These are phyloP conservation scores for Cataglyphis hispanica DNA, from an alignment of 1,140 invertebrate genomes.

Conservation along the genomic window DNA sequence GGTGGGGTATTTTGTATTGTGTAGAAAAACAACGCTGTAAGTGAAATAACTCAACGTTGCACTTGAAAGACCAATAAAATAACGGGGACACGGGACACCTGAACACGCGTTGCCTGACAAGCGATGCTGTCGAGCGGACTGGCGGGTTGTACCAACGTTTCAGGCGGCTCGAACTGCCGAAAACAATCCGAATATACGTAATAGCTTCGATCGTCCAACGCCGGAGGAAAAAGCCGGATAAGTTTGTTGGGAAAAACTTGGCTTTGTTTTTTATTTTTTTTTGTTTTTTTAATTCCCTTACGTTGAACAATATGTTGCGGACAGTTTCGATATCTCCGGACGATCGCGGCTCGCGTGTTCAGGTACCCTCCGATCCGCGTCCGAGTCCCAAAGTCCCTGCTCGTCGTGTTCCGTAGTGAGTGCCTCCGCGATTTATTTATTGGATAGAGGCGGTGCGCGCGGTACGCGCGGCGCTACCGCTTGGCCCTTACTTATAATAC, in stretches of 20 bases:
- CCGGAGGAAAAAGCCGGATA: neutral
- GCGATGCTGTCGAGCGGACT: neutral
- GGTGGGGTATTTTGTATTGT: constrained; percentile 85
- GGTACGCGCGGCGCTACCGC: constrained; percentile 76
- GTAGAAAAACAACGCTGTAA: constrained; percentile 85
- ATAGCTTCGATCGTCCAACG: constrained; percentile 4
- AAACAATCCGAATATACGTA: neutral
- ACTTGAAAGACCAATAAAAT: constrained; percentile 83
- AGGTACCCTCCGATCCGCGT: constrained; percentile 82
- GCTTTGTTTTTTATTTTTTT: neutral
- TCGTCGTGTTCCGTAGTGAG: constrained; percentile 81
- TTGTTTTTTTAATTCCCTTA: neutral
- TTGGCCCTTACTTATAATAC: constrained; percentile 75
- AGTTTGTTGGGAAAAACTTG: neutral
- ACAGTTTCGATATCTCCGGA: constrained; percentile 25
- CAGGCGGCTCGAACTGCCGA: neutral
- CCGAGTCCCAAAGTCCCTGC: constrained; percentile 80
- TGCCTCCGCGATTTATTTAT: constrained; percentile 85
- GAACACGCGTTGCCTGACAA: constrained; percentile 65
- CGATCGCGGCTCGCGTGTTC: constrained; percentile 68
- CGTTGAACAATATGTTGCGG: neutral
- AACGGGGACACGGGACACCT: constrained; percentile 72
- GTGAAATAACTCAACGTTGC: constrained; percentile 86
- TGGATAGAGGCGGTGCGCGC: constrained; percentile 78
- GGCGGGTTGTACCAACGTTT: neutral